Conservation (phyloP, 2,113 vertebrate species). For the Polypterus senegalus region DNA sequence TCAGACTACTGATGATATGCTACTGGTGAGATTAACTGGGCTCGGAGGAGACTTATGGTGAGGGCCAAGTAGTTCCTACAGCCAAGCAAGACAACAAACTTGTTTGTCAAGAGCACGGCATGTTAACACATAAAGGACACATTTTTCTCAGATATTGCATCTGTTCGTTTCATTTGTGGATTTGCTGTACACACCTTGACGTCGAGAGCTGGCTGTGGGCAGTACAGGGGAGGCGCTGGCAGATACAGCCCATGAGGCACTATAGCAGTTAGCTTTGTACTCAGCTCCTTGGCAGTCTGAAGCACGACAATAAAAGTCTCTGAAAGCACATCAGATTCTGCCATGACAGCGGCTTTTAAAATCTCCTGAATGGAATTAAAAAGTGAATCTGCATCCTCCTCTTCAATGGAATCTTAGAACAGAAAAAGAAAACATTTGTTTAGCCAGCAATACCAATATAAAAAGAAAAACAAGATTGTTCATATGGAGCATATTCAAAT, state of each 20-base stretch:
- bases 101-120: too few species aligned
- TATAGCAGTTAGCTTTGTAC: slow-evolving; percentile 52
- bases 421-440: neutral
- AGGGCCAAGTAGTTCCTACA: too few species aligned
- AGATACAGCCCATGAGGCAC: slow-evolving; percentile 73
- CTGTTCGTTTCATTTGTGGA: too few species aligned
- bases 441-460: too few species aligned
- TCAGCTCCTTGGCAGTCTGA: slow-evolving; percentile 60
- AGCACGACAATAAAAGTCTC: slow-evolving; percentile 60
- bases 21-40: too few species aligned
- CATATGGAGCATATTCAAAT: too few species aligned
- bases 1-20: too few species aligned
- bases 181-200: slow-evolving; percentile 53
- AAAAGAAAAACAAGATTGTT: too few species aligned
- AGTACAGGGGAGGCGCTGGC: slow-evolving; percentile 87
- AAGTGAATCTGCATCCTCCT: slow-evolving; percentile 58
- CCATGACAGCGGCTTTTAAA: slow-evolving; percentile 83
- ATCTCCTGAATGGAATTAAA: slow-evolving; percentile 67
- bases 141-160: too few species aligned
- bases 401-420: slow-evolving; percentile 63
- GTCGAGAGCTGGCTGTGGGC: slow-evolving; percentile 76
- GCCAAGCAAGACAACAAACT: too few species aligned
- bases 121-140: too few species aligned
- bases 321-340: slow-evolving; percentile 68
- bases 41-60: too few species aligned